Evolutionary conservation across 2,797 vertebrate species (phyloP).

Genomic region (Acrossocheilus fasciatus): DNA sequence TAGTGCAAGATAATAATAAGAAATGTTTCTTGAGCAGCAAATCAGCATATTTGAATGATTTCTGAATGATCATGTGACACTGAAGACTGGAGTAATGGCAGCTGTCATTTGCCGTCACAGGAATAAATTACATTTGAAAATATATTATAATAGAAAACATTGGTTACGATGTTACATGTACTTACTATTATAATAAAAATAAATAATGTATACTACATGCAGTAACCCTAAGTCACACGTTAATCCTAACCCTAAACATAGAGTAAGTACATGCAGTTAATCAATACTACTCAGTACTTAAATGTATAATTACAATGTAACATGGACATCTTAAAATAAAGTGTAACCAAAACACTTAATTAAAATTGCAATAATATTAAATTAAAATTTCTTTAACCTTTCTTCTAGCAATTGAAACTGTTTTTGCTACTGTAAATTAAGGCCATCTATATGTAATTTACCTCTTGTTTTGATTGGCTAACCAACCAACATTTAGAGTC

Average conservation of each 20-base stretch:
- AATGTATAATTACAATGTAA: too few relatives aligned
- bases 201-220: too few relatives aligned
- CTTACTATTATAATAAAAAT: too few relatives aligned
- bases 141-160: not conserved
- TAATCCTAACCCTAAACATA: too few relatives aligned
- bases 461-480: not conserved
- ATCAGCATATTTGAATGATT: not conserved
- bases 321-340: too few relatives aligned
- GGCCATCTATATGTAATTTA: not conserved
- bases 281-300: too few relatives aligned
- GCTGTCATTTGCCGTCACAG: not conserved
- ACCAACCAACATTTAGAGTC: not conserved
- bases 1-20: not conserved
- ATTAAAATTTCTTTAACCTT: not conserved
- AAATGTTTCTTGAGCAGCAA: not conserved
- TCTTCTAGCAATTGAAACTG: not conserved
- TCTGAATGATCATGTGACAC: not conserved
- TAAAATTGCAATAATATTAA: not conserved
- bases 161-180: not conserved
- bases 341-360: not conserved
- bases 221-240: too few relatives aligned
- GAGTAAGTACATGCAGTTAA: too few relatives aligned
- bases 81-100: not conserved
- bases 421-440: not conserved
- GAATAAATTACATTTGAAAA: not conserved